Percentiles rank a stretch among this genome's conserved stretches.
Evolutionary conservation across 2,113 vertebrate species (phyloP).

Genomic region (Smithornis capensis): DNA sequence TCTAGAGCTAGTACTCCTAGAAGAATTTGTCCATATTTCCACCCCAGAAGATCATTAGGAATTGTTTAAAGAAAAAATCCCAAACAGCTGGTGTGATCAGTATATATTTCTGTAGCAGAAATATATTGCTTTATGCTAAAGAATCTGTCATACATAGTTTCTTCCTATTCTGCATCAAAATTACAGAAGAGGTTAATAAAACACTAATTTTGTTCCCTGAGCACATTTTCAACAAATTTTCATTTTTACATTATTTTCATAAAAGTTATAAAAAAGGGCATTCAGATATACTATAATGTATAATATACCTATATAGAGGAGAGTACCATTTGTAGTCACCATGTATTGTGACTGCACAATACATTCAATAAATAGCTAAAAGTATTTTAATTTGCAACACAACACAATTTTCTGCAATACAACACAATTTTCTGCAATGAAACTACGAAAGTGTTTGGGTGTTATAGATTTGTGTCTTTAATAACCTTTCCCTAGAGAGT

Average conservation of each 20-base stretch:
- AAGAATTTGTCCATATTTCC: background rate
- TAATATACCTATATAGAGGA: background rate
- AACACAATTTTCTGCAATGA: background rate
- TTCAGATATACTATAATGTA: background rate
- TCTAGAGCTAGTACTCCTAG: background rate
- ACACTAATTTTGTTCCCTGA: background rate
- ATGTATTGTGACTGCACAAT: background rate
- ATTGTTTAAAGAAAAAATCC: background rate
- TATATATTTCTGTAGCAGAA: background rate
- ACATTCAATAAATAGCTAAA: background rate
- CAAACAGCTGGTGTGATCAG: background rate
- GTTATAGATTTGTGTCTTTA: slow-evolving; percentile 12
- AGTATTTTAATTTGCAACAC: background rate
- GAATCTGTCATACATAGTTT: background rate
- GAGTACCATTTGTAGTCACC: too few species aligned
- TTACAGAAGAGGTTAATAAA: background rate
- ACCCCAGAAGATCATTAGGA: background rate
- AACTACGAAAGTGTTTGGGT: background rate
- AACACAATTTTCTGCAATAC: background rate
- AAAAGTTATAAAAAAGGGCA: background rate
- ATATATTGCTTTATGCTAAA: background rate
- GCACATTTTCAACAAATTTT: background rate
- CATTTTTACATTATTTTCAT: background rate
- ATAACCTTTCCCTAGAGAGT: background rate
- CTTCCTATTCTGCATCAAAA: background rate